Evolutionary conservation across 2,113 vertebrate species (phyloP).

Genomic region (Phalacrocorax pelagicus): DNA sequence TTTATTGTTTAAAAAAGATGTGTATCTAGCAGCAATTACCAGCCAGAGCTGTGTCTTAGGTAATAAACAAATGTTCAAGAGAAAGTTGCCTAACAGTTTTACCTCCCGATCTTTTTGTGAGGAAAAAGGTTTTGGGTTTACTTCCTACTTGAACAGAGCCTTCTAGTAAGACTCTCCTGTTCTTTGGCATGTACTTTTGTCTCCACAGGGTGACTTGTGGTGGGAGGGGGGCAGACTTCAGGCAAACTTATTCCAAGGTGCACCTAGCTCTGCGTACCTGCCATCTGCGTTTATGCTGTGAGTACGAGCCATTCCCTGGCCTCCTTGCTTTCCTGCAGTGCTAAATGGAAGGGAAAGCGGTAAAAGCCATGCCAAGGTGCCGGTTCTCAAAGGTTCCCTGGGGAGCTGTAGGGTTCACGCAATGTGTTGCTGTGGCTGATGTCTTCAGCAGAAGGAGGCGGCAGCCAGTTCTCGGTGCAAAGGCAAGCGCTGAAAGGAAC

Average conservation of each 20-base stretch:
- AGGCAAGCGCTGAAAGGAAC: rapidly evolving
- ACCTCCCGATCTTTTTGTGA: neutral
- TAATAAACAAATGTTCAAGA: neutral
- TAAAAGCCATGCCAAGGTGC: neutral
- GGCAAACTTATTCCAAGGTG: neutral
- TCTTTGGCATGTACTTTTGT: neutral
- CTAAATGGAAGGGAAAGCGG: neutral
- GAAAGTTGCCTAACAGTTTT: neutral
- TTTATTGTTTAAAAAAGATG: neutral
- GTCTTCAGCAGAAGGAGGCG: neutral
- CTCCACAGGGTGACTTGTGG: neutral
- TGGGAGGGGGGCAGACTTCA: neutral
- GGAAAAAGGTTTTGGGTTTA: neutral
- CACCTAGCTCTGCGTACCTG: neutral
- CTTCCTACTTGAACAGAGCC: neutral
- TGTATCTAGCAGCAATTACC: neutral
- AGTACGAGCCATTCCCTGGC: neutral
- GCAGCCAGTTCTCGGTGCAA: neutral
- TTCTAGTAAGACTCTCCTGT: neutral
- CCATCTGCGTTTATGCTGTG: neutral
- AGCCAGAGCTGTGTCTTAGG: neutral
- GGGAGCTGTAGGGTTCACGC: rapidly evolving
- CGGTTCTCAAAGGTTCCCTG: neutral
- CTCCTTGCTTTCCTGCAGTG: neutral
- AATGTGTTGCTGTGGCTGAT: rapidly evolving